Evolutionary conservation across 2,797 vertebrate genomes (phyloP).

Genomic region (Valencia hispanica): DNA sequence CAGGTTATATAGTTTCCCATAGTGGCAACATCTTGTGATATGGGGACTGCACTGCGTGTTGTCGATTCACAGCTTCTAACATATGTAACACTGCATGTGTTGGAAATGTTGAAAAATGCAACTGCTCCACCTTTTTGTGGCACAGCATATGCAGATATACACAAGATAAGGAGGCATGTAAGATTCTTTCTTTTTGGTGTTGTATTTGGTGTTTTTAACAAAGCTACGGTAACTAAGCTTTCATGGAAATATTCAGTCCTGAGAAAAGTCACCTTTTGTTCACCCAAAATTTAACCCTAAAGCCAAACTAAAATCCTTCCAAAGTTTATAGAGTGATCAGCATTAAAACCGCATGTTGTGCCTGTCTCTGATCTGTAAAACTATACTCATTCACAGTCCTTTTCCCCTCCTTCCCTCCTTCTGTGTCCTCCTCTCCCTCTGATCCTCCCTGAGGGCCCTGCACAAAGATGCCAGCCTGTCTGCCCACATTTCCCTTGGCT

Average conservation of each 20-base stretch:
- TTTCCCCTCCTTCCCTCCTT: conserved; percentile 18
- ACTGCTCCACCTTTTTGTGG: too few relatives aligned
- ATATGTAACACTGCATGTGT: too few relatives aligned
- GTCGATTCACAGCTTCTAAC: too few relatives aligned
- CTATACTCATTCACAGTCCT: conserved; percentile 27
- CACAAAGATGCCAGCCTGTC: conserved; percentile 79
- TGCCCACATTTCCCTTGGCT: conserved; percentile 81
- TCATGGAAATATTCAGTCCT: not conserved
- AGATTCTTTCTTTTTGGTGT: too few relatives aligned
- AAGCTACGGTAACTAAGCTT: not conserved
- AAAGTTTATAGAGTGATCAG: conserved; percentile 25
- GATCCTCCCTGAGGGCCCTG: conserved; percentile 67
- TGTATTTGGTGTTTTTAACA: not conserved
- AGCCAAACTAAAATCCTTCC: conserved; percentile 8
- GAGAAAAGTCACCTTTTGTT: not conserved
- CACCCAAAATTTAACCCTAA: conserved; percentile 10
- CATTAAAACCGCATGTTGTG: conserved; percentile 23
- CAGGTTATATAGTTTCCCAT: too few relatives aligned
- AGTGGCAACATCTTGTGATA: too few relatives aligned
- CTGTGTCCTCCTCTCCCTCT: conserved; percentile 34
- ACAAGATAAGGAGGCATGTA: too few relatives aligned
- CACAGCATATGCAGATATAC: too few relatives aligned
- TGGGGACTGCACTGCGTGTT: too few relatives aligned
- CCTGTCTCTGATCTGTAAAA: conserved; percentile 36
- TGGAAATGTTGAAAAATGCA: too few relatives aligned